Conservation (phyloP, 1,140 invertebrate genomes). For the Orchestia grillus region DNA sequence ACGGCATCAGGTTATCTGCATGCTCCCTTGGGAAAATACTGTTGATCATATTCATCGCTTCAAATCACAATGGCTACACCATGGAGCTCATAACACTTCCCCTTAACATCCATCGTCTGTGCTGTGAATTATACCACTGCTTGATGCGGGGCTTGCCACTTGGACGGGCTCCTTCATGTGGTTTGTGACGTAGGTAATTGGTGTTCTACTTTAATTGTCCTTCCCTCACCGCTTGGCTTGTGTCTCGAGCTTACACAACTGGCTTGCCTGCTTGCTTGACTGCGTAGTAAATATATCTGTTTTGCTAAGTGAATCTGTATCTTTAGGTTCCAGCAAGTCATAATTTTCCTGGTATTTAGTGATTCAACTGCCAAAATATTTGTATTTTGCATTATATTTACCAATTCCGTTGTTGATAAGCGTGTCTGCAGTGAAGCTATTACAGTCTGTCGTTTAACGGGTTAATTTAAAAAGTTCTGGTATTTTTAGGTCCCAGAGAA, state of each 20-base stretch:
- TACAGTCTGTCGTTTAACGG: neutral
- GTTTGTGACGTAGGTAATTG: too few relatives aligned
- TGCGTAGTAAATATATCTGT: neutral
- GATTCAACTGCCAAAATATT: neutral
- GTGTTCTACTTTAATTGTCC: too few relatives aligned
- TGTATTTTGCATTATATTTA: neutral
- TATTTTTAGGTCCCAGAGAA: neutral
- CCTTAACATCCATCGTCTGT: neutral
- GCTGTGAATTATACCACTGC: neutral
- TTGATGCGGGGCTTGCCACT: neutral
- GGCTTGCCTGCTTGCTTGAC: neutral
- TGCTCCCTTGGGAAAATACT: neutral
- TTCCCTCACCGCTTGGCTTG: neutral
- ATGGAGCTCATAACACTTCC: neutral
- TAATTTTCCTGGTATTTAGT: neutral
- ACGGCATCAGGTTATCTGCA: too few relatives aligned
- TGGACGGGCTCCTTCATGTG: neutral
- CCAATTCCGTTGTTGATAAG: neutral
- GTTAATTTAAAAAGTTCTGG: neutral
- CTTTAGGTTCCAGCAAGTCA: neutral
- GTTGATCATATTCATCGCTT: neutral
- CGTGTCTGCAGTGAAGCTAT: too few relatives aligned
- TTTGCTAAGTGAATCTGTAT: neutral
- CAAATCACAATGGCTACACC: neutral
- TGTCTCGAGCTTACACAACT: neutral